Base-by-base conservation (phyloP, 2,888 invertebrate species). In the Drosophila mimetica region DNA sequence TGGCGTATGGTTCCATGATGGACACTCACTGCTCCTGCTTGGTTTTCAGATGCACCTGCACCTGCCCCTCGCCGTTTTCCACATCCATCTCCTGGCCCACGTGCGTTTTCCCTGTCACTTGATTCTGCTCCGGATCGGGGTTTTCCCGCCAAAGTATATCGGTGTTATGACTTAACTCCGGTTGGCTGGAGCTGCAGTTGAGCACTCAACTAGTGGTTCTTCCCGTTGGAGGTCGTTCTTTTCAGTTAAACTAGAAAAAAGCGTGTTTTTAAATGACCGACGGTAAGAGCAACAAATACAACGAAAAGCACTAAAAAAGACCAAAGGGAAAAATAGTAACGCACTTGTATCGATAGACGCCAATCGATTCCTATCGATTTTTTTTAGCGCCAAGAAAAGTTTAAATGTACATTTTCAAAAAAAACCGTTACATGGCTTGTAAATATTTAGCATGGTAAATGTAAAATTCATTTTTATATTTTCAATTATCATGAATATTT, bases 1-100 rank as follows among this genome's bases (percentile, higher is more conserved):
- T 7, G 4, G 5, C 8, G 9, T n/a, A n/a, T n/a, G 8, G 2
- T n/a, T 28, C 6, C 4, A 1, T 9, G 11, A 28, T 11, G n/a
- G 8, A 9, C 6, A 59, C 95, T 94, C 92, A 96, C 97, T 94
- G 94, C 90, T 94, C 93, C 90, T 97, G 96, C 92, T 96, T 97
- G 13, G 96, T 97, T 71, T 95, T 92, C 79, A 97, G 94, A 86
- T 95, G 94, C 66, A 96, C 95, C 93, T 96, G 96, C 61, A 96
- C 91, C 90, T 96, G 96, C 30, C 93, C 93, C 89, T 93, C 92
- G 65, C 90, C 92, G 73, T 87, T 91, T 77, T 91, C 91, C 54
- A 85, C 83, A 76, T 90, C 90, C 90, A 91, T 91, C 41, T 70
- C 44, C 18, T 47, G 42, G 32, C 63, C 76, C 84, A 86, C 84